Base-by-base conservation (phyloP, 2,113 vertebrate species). In the Erythrolamprus reginae region DNA sequence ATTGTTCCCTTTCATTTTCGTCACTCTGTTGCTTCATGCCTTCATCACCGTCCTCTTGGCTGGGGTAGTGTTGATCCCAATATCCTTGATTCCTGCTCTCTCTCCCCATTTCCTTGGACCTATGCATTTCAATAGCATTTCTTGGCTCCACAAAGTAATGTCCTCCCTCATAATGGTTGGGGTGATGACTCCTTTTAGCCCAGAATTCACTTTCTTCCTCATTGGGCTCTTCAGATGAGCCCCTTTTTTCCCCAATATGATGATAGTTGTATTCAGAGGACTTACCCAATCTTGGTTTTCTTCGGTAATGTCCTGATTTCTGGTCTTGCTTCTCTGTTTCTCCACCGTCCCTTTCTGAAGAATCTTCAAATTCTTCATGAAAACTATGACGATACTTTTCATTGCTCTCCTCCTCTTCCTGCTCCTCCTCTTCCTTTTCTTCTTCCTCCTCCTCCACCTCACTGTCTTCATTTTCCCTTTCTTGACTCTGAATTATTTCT, bases 261-360 rank as follows among this genome's bases (percentile, higher is more conserved):
- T 82, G 87, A 47, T 87, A 94, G 85, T 92, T 94, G 84, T 96
- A 95, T 26, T 95, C 96, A 86, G 84, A 91, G 17, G 92, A 92
- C n/a, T 92, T 96, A 83, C 93, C 93, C 0, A 48, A 33, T 70
- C 95, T 92, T 5, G 95, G 95, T 89, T 91, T 95, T 89, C 95
- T 95, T 0, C 93, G 92, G 9, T 90, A 92, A n/a, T 53, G 94
- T 82, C 92, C 93, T 47, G 93, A 88, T 84, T 91, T 94, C 33
- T 55, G 86, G 42, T n/a, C 58, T 24, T 93, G 95, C 91, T 96
- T 96, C 90, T 93, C 92, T 65, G 95, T 89, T n/a, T 94, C 94
- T 0, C 82, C 94, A 88, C 96, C 96, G 89, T 96, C 94, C 1
- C 92, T 96, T 53, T 97, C 96, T 58, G 93, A 94, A 24, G 96